Base-by-base conservation (phyloP, 2,888 invertebrate species). In the Drosophila quinaria region DNA sequence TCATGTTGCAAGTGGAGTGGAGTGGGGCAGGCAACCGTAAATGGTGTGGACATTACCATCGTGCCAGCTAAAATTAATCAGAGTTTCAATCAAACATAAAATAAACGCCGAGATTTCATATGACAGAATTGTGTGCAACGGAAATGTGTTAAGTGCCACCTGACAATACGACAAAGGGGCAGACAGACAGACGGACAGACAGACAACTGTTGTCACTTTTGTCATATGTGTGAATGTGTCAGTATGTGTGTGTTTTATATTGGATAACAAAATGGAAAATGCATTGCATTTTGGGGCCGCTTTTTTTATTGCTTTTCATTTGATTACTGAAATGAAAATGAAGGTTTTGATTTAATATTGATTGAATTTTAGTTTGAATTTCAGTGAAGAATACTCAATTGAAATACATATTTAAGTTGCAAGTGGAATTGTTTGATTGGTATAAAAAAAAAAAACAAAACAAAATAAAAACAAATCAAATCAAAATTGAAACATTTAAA, bases 51-150 rank as follows among this genome's bases (percentile, higher is more conserved):
- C 54, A 52, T 22, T 35, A 33, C 33, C 56, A 35, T 47, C 25
- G 33, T 59, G 70, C n/a, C 70, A 55, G 69, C 65, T 64, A 65
- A 74, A 87, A 85, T 89, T 85, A 87, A 90, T 90, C 86, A 87
- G 74, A 75, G 75, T 77, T 90, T 88, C 86, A 88, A 90, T 87
- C 87, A 86, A 88, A 88, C 76, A 75, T 71, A 75, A 83, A 87
- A 86, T 83, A 88, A 90, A 79, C 56, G 72, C 79, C 52, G 74
- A 83, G 89, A 90, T 88, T 86, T 77, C 65, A 78, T 56, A 69
- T 73, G 85, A 80, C 81, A 74, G 70, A 29, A 9, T 41, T 37
- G 52, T 39, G 50, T 49, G 55, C 19, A 31, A 63, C 63, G 63
- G 64, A 80, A 71, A 77, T 86, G 87, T 81, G 82, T 47, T 46